These are phyloP conservation scores for Oligia latruncula DNA, from an alignment of 2,888 invertebrate genomes.

Conservation along the genomic window DNA sequence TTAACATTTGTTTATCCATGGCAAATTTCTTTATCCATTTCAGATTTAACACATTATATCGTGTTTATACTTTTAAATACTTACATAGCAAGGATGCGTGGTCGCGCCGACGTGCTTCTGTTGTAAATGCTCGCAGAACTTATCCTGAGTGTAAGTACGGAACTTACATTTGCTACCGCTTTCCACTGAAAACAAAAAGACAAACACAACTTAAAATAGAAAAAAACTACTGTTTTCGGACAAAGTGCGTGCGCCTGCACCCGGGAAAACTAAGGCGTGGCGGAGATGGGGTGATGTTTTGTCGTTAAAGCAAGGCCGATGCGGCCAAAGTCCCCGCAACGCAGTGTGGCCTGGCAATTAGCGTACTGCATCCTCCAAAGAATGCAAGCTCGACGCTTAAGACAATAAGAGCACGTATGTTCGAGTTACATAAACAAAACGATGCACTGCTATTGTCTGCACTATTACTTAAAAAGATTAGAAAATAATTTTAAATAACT, in stretches of 20 bases:
- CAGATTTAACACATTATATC: not conserved
- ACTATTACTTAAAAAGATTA: conserved; percentile 1
- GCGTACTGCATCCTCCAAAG: not conserved
- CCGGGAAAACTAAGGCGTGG: not conserved
- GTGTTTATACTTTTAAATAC: conserved; percentile 60
- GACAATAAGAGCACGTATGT: not conserved
- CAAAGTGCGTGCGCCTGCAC: not conserved
- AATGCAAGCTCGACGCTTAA: not conserved
- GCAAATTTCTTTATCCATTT: not conserved
- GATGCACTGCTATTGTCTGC: not conserved
- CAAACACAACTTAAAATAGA: not conserved
- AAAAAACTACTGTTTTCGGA: not conserved
- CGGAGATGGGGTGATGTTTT: not conserved
- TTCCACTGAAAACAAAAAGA: conserved; percentile 58
- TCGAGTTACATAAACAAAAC: conserved; percentile 12
- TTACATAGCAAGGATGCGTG: conserved; percentile 77
- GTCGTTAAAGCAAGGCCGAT: not conserved
- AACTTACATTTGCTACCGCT: conserved; percentile 73
- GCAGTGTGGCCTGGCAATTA: not conserved
- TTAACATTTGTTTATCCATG: not conserved
- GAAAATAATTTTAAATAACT: conserved; percentile 15
- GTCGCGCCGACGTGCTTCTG: conserved; percentile 70
- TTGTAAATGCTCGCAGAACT: conserved; percentile 80
- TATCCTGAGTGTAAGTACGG: conserved; percentile 79
- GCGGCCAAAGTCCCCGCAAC: not conserved